Percentiles rank a stretch among this genome's conserved stretches.
phyloP scores from a whole-genome alignment of 2,888 invertebrate species.

The Caenorhabditis sinica region DNA sequence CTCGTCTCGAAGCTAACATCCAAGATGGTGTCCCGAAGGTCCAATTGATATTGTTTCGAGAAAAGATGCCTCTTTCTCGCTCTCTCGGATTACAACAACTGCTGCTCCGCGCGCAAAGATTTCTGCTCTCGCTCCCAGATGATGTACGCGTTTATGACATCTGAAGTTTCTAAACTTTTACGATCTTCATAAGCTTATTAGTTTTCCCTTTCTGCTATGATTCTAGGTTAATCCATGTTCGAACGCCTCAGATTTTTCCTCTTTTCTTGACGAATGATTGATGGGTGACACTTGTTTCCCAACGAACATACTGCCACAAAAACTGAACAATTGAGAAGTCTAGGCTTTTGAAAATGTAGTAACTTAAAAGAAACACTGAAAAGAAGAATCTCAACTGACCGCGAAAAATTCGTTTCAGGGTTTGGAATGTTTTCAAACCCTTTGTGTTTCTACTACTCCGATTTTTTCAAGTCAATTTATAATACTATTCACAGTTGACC shows the following conservation, averaged over 20 bases:
- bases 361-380: too few relatives aligned
- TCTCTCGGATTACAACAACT: constrained; percentile 50
- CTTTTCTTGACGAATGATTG: constrained; percentile 29
- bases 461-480: constrained; percentile 31
- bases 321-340: background rate
- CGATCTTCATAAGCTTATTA: constrained; percentile 5
- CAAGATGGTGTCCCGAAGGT: constrained; percentile 49
- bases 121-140: constrained; percentile 24
- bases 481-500: constrained; percentile 34
- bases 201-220: background rate
- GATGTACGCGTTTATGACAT: constrained; percentile 50
- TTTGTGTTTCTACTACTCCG: background rate
- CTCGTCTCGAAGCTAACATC: background rate
- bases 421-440: background rate
- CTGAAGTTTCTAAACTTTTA: constrained; percentile 11
- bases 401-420: background rate
- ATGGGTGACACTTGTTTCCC: constrained; percentile 30
- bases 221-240: constrained; percentile 11
- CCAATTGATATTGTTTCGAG: constrained; percentile 59
- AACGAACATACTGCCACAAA: constrained; percentile 7
- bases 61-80: background rate
- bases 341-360: background rate
- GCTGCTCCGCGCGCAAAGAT: constrained; percentile 29
- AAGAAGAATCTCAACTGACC: background rate
- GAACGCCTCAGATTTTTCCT: background rate